These are phyloP conservation scores for Stichopus chloronotus DNA, from an alignment of 35 echinoderm and acorn worm species.

Conservation along the genomic window DNA sequence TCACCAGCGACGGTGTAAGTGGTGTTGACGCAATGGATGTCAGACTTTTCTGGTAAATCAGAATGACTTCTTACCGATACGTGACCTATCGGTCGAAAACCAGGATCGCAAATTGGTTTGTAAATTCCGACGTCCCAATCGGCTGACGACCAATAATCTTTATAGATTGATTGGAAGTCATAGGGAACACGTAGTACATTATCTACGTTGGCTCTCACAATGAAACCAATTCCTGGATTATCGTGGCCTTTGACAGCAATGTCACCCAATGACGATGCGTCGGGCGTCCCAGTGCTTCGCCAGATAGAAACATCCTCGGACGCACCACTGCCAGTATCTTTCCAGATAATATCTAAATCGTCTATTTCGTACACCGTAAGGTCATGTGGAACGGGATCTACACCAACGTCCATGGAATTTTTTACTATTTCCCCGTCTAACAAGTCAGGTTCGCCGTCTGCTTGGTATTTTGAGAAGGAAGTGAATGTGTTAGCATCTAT, in stretches of 20 bases:
- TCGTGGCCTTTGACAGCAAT: background rate
- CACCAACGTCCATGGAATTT: background rate
- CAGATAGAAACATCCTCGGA: background rate
- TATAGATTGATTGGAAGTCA: conserved; percentile 17
- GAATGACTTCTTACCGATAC: background rate
- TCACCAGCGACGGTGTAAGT: background rate
- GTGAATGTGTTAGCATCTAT: conserved; percentile 25
- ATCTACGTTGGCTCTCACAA: background rate
- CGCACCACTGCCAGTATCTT: background rate
- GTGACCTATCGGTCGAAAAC: conserved; percentile 17
- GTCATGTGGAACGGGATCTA: background rate
- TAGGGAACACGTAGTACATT: background rate
- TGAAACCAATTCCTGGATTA: background rate
- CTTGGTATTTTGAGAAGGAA: background rate
- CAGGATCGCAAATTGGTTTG: background rate
- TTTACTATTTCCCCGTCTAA: background rate
- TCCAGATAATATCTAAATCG: background rate
- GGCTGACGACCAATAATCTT: background rate
- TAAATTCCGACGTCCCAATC: background rate
- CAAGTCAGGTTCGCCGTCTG: background rate
- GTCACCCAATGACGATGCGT: background rate
- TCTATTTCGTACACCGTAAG: background rate
- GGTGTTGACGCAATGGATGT: background rate
- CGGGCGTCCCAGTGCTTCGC: background rate
- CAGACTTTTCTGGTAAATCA: background rate